A percentile compares a stretch with the other conserved stretches of the same genome.
Conservation (phyloP, 1,140 invertebrate species). For the Macrobrachium rosenbergii region DNA sequence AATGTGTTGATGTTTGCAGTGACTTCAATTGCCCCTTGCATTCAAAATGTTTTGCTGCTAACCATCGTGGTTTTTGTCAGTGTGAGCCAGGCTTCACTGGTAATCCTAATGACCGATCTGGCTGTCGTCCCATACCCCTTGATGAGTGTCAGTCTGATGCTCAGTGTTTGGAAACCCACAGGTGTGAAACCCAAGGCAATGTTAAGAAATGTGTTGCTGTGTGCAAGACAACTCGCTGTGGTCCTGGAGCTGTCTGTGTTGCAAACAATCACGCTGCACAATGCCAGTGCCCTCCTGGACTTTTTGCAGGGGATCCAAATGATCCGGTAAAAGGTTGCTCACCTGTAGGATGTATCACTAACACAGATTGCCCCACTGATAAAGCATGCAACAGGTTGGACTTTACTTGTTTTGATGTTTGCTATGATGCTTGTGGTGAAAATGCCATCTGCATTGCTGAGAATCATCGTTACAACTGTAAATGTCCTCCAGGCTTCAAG, state of each 20-base stretch:
- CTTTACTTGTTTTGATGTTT: conserved; percentile 86
- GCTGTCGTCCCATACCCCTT: conserved; percentile 80
- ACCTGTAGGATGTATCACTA: conserved; percentile 86
- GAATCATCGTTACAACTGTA: conserved; percentile 84
- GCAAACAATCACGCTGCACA: conserved; percentile 89
- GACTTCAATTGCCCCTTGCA: conserved; percentile 87
- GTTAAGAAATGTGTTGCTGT: conserved; percentile 78
- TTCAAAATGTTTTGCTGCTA: conserved; percentile 81
- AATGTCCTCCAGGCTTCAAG: conserved; percentile 85
- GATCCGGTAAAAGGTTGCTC: conserved; percentile 81
- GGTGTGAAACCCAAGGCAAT: conserved; percentile 75
- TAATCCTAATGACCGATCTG: conserved; percentile 89
- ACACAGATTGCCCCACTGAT: conserved; percentile 82
- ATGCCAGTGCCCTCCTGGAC: conserved; percentile 88
- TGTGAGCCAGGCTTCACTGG: conserved; percentile 85
- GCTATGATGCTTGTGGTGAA: conserved; percentile 85
- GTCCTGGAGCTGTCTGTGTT: conserved; percentile 86
- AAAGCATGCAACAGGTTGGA: conserved; percentile 86
- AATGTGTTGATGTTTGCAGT: conserved; percentile 83
- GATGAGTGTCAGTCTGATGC: conserved; percentile 84
- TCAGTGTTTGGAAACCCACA: conserved; percentile 85
- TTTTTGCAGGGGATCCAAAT: conserved; percentile 86
- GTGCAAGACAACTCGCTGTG: conserved; percentile 83
- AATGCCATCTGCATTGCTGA: conserved; percentile 91
- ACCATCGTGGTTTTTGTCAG: conserved; percentile 83